A percentile compares a stretch with the other conserved stretches of the same genome.
Conservation (phyloP, 2,888 invertebrate species). For the Drosophila nr. perissopoda region DNA sequence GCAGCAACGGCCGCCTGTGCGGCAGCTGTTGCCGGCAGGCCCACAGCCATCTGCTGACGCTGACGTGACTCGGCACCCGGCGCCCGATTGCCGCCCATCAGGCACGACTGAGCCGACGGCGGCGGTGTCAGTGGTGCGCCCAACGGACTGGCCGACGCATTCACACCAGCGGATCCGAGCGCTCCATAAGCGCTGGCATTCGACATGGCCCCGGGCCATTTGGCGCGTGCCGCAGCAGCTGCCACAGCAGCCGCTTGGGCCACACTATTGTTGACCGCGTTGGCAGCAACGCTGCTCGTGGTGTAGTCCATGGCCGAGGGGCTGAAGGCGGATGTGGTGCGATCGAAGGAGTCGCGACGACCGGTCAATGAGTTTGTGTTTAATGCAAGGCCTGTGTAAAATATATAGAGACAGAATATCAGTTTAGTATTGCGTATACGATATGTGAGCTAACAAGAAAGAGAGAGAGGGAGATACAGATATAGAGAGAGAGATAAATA, state of each 20-base stretch:
- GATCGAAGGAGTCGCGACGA: conserved; percentile 91
- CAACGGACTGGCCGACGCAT: conserved; percentile 86
- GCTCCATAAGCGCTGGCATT: conserved; percentile 81
- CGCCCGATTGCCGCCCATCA: conserved; percentile 89
- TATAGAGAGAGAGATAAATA: not conserved
- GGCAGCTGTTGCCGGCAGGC: conserved; percentile 82
- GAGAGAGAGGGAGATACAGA: not conserved
- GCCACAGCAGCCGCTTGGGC: conserved; percentile 82
- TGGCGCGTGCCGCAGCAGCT: conserved; percentile 84
- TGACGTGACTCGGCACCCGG: conserved; percentile 96
- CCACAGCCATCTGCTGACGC: conserved; percentile 87
- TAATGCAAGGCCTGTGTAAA: conserved; percentile 87
- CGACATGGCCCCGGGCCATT: conserved; percentile 86
- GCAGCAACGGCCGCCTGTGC: conserved; percentile 83
- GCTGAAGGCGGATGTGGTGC: conserved; percentile 91
- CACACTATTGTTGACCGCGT: conserved; percentile 83
- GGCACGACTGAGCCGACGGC: conserved; percentile 89
- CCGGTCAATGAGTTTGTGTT: conserved; percentile 89
- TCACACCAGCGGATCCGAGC: conserved; percentile 79
- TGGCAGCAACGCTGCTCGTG: conserved; percentile 83
- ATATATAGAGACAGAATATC: not conserved
- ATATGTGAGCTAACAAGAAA: not conserved
- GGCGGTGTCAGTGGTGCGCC: conserved; percentile 90
- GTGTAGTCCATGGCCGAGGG: conserved; percentile 90
- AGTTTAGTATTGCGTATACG: not conserved